A percentile compares a stretch with the other conserved stretches of the same genome.
Evolutionary conservation across 1,140 invertebrate species (phyloP).

Genomic region (Aphis craccivora): DNA sequence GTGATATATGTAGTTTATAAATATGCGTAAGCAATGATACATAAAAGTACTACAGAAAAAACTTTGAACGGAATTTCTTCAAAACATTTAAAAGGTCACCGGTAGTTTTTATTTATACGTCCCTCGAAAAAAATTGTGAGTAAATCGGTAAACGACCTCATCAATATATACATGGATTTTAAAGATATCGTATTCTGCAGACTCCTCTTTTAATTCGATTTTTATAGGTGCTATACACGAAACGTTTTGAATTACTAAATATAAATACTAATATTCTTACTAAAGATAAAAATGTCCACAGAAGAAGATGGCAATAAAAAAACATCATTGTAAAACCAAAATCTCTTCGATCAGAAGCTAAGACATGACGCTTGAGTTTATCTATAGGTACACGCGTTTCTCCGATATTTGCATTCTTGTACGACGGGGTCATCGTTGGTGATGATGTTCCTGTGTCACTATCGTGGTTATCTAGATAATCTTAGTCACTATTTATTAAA

Average conservation of each 20-base stretch:
- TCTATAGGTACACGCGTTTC: background rate
- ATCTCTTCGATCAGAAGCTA: background rate
- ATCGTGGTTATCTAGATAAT: slow-evolving; percentile 11
- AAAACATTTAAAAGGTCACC: background rate
- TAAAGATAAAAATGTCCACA: background rate
- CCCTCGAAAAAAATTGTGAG: background rate
- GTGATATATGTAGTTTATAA: background rate
- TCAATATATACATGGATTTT: background rate
- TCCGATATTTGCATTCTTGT: background rate
- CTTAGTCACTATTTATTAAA: slow-evolving; percentile 1
- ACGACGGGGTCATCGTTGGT: background rate
- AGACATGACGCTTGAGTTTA: background rate
- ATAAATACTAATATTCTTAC: background rate
- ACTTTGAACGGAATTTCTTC: background rate
- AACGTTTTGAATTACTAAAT: background rate
- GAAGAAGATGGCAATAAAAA: slow-evolving; percentile 6
- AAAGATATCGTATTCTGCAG: background rate
- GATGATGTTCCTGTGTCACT: background rate
- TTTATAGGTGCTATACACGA: background rate
- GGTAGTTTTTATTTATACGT: background rate
- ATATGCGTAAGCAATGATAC: background rate
- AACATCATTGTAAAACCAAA: slow-evolving; percentile 2
- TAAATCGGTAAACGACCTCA: background rate
- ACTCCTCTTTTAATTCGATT: background rate
- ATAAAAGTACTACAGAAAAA: background rate